Percentiles rank a stretch among this genome's conserved stretches.
Conservation (phyloP, 2,797 vertebrate species). For the Oryzias dopingdopingensis region DNA sequence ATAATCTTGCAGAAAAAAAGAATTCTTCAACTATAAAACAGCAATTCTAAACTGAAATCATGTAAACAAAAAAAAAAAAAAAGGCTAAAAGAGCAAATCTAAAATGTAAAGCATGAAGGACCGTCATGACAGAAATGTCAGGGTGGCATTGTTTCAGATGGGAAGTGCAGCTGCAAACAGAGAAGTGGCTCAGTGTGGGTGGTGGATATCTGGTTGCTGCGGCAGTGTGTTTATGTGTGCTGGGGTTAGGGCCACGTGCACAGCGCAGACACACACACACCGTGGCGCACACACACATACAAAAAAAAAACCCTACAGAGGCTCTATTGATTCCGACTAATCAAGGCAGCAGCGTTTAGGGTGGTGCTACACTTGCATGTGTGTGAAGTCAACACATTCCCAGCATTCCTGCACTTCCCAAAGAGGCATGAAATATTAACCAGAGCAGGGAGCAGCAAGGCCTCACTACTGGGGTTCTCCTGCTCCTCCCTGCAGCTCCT, state of each 20-base stretch:
- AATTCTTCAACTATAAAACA: background rate
- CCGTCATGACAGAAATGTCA: conserved; percentile 24
- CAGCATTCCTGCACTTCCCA: conserved; percentile 84
- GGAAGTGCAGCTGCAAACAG: conserved; percentile 62
- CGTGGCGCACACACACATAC: conserved; percentile 25
- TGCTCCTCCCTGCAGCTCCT: conserved; percentile 46
- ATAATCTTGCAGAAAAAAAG: background rate
- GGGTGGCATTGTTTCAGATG: conserved; percentile 24
- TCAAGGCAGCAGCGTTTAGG: conserved; percentile 62
- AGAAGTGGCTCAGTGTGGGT: conserved; percentile 54
- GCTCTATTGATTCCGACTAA: conserved; percentile 78
- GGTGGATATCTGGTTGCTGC: conserved; percentile 54
- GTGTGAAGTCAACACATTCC: conserved; percentile 87
- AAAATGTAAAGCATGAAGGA: background rate
- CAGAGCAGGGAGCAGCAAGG: conserved; percentile 49
- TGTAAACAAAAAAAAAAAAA: background rate
- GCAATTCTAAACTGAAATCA: background rate
- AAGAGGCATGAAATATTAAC: conserved; percentile 77
- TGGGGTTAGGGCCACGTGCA: conserved; percentile 69
- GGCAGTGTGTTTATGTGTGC: conserved; percentile 74
- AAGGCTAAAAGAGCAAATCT: conserved; percentile 1
- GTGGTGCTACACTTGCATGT: conserved; percentile 65
- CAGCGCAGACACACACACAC: conserved; percentile 35
- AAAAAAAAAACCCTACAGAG: conserved; percentile 67
- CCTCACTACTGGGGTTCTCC: conserved; percentile 39